Evolutionary conservation across 1,140 invertebrate genomes (phyloP).

Genomic region (Ephestia elutella): DNA sequence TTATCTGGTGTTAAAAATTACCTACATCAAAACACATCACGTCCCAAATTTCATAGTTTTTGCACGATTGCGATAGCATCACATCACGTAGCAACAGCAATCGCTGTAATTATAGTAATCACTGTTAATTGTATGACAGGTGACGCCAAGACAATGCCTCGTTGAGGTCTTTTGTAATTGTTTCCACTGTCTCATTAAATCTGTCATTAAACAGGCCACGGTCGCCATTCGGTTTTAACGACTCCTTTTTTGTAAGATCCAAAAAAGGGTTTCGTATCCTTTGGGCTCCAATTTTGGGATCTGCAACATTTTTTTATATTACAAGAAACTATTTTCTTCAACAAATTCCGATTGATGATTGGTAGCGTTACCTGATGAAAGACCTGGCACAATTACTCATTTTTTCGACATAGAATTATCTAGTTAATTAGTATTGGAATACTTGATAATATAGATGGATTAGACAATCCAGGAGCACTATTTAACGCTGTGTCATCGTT

Average conservation of each 20-base stretch:
- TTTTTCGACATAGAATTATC: too few species aligned
- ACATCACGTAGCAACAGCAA: background rate
- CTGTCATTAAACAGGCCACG: background rate
- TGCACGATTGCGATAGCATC: background rate
- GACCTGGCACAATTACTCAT: too few species aligned
- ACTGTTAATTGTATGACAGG: slow-evolving; percentile 2
- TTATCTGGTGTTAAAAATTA: too few species aligned
- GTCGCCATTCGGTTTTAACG: background rate
- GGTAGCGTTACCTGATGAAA: too few species aligned
- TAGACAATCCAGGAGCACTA: too few species aligned
- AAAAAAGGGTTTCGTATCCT: background rate
- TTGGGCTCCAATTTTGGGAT: background rate
- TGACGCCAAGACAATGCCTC: background rate
- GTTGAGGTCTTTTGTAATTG: slow-evolving; percentile 1
- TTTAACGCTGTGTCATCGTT: too few species aligned
- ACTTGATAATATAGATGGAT: too few species aligned
- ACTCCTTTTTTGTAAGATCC: background rate
- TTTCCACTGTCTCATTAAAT: slow-evolving; percentile 2
- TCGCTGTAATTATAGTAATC: slow-evolving; percentile 1
- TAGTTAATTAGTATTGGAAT: too few species aligned
- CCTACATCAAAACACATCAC: background rate
- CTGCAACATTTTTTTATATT: background rate
- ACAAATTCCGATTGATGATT: background rate
- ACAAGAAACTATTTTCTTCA: background rate
- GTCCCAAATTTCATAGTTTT: background rate